Evolutionary conservation across 2,113 vertebrate species (phyloP).

Genomic region (Hemicordylus capensis): DNA sequence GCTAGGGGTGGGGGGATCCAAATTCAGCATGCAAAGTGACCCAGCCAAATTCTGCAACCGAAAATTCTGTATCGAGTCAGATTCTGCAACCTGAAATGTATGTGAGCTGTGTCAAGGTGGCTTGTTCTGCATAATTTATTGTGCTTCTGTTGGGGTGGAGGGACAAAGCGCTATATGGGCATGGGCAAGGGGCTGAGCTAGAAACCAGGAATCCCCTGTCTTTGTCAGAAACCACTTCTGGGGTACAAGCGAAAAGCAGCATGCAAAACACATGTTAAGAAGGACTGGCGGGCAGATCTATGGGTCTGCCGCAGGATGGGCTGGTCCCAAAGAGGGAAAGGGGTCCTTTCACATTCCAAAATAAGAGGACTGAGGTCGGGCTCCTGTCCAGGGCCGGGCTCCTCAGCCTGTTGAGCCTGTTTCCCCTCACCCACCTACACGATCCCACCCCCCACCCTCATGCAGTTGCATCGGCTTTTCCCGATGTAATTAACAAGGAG

Average conservation of each 20-base stretch:
- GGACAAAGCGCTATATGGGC: not conserved
- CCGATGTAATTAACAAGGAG: not conserved
- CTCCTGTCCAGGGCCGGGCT: not conserved
- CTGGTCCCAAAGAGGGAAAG: not conserved
- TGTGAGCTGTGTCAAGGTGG: not conserved
- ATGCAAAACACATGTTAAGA: too few relatives aligned
- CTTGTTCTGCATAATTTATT: not conserved
- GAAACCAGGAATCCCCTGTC: too few relatives aligned
- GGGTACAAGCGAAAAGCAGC: too few relatives aligned
- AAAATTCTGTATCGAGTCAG: too few relatives aligned
- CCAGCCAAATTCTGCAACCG: not conserved
- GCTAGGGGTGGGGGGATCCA: not conserved
- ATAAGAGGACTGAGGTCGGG: too few relatives aligned
- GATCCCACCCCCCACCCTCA: not conserved
- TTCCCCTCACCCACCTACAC: not conserved
- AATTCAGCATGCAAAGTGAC: not conserved
- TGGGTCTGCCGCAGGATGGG: not conserved
- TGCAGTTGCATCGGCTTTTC: rapidly evolving
- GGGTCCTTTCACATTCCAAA: not conserved
- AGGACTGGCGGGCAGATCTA: not conserved
- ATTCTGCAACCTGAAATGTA: not conserved
- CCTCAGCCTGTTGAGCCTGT: not conserved
- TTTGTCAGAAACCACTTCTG: too few relatives aligned
- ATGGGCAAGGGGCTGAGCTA: not conserved
- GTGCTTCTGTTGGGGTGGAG: not conserved